A percentile compares a stretch with the other conserved stretches of the same genome.
Conservation (phyloP, 64 coral and sea anemone genomes). For the Porites australiensis region DNA sequence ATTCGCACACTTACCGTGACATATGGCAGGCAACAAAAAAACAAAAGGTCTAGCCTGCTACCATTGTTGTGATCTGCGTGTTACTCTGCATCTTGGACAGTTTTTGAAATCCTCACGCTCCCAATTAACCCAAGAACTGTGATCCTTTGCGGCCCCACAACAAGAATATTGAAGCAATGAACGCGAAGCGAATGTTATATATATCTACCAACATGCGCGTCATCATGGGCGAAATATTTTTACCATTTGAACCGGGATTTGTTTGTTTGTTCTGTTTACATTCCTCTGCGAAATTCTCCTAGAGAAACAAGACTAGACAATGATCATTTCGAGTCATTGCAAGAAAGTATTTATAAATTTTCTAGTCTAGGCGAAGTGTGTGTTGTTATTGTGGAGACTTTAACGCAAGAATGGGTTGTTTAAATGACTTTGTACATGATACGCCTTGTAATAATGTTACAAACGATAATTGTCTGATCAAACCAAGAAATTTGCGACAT, state of each 20-base stretch:
- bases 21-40: no score
- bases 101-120: no score
- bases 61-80: no score
- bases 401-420: slow-evolving; percentile 50
- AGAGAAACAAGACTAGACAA: no score
- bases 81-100: no score
- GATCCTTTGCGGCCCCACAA: no score
- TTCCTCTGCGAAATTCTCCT: slow-evolving; percentile 41
- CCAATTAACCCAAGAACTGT: no score
- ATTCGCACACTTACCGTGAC: no score
- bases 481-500: not conserved
- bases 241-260: slow-evolving; percentile 19
- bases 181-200: no score
- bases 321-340: slow-evolving; percentile 60
- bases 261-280: slow-evolving; percentile 57
- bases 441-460: not conserved
- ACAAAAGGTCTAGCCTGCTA: no score
- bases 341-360: slow-evolving; percentile 65
- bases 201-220: no score
- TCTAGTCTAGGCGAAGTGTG: slow-evolving; percentile 33
- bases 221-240: slow-evolving; percentile 1
- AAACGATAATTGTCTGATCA: not conserved
- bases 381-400: slow-evolving; percentile 55
- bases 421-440: slow-evolving; percentile 42
- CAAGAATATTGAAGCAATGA: no score